These are phyloP conservation scores for Epinotia demarniana DNA, from an alignment of 2,888 invertebrate species.

Conservation along the genomic window DNA sequence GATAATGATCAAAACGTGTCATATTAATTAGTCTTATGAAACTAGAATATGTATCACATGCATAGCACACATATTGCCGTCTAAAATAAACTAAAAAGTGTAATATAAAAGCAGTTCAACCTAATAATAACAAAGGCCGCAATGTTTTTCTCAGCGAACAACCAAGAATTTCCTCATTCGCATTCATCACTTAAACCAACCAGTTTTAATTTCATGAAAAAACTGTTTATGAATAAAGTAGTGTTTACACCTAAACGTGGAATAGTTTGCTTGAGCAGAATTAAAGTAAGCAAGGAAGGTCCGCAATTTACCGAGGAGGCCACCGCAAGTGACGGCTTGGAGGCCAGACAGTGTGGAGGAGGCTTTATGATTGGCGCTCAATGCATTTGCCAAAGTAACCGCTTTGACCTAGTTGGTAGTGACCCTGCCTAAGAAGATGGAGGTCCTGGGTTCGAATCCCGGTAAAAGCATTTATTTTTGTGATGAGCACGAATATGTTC, in stretches of 20 bases:
- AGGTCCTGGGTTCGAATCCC: too few relatives aligned
- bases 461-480: too few relatives aligned
- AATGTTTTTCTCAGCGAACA: background rate
- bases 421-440: too few relatives aligned
- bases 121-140: background rate
- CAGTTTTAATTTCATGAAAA: slow-evolving; percentile 21
- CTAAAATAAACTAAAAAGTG: background rate
- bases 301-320: slow-evolving; percentile 26
- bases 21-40: too few relatives aligned
- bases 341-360: slow-evolving; percentile 19
- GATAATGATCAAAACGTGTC: too few relatives aligned
- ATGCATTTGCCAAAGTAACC: too few relatives aligned
- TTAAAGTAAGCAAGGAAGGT: slow-evolving; percentile 34
- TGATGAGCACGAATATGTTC: too few relatives aligned
- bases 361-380: slow-evolving; percentile 5
- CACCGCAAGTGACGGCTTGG: background rate
- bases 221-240: slow-evolving; percentile 25
- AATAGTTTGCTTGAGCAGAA: slow-evolving; percentile 31
- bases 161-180: slow-evolving; percentile 11
- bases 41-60: too few relatives aligned
- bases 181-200: slow-evolving; percentile 16
- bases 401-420: too few relatives aligned
- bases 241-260: slow-evolving; percentile 27
- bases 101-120: background rate
- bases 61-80: too few relatives aligned